Evolutionary conservation across 2,888 invertebrate genomes (phyloP).

Genomic region (Agrochola lychnidis): DNA sequence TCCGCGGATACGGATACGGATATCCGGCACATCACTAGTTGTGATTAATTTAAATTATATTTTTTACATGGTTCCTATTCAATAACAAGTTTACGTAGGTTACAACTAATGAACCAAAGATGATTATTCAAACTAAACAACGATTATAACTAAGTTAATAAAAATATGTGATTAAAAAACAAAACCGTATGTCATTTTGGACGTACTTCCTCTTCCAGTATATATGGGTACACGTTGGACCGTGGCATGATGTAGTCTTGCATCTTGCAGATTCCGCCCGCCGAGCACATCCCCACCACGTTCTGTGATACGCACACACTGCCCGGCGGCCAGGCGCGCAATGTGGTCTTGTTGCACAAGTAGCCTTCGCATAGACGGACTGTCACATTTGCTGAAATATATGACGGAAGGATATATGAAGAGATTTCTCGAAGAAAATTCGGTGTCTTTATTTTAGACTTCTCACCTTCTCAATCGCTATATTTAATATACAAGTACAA

Average conservation of each 20-base stretch:
- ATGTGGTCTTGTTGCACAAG: slow-evolving; percentile 62
- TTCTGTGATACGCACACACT: slow-evolving; percentile 79
- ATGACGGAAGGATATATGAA: neutral
- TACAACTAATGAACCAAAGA: too few species aligned
- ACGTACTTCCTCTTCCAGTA: slow-evolving; percentile 34
- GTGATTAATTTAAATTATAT: too few species aligned
- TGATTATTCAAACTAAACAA: too few species aligned
- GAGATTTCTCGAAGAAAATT: neutral
- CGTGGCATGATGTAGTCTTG: slow-evolving; percentile 69
- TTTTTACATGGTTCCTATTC: too few species aligned
- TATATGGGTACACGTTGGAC: slow-evolving; percentile 81
- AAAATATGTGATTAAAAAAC: too few species aligned
- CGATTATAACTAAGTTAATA: too few species aligned
- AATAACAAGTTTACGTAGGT: too few species aligned
- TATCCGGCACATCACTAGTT: too few species aligned
- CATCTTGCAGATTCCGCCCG: slow-evolving; percentile 75
- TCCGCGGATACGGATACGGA: too few species aligned
- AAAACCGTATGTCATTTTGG: too few species aligned
- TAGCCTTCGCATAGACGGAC: slow-evolving; percentile 72
- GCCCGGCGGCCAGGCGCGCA: slow-evolving; percentile 81
- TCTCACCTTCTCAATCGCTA: neutral
- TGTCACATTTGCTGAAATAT: slow-evolving; percentile 77
- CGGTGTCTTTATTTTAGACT: neutral
- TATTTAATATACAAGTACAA: too few species aligned
- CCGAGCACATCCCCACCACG: slow-evolving; percentile 78